Conservation (phyloP, 2,888 invertebrate species). For the Poecilobothrus nobilitatus region DNA sequence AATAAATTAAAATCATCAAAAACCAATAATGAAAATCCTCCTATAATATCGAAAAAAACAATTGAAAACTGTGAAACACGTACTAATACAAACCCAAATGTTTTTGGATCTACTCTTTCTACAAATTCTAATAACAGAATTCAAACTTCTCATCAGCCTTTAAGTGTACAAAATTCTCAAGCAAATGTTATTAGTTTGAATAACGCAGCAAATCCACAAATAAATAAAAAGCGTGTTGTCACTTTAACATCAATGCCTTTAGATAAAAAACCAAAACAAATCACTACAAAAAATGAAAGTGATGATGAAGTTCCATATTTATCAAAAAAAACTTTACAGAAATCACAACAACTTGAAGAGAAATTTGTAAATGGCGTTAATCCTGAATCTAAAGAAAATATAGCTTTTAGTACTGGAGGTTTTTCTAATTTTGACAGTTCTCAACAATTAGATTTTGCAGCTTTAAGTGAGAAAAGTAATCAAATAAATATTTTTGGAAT, state of each 20-base stretch:
- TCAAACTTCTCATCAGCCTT: not conserved
- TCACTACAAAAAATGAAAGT: conserved; percentile 22
- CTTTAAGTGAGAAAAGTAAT: conserved; percentile 25
- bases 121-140: conserved; percentile 12
- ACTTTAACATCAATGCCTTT: conserved; percentile 38
- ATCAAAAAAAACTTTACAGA: conserved; percentile 48
- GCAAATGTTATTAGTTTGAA: not conserved
- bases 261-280: conserved; percentile 25
- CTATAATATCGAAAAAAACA: not conserved
- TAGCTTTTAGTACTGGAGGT: conserved; percentile 26
- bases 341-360: conserved; percentile 33
- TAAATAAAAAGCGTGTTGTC: conserved; percentile 31
- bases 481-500: conserved; percentile 27
- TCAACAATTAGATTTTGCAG: conserved; percentile 30
- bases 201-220: conserved; percentile 11
- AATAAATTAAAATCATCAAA: not conserved
- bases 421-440: conserved; percentile 24
- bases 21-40: not conserved
- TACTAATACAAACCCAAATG: conserved; percentile 13
- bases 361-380: conserved; percentile 17
- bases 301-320: conserved; percentile 41
- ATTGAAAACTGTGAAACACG: not conserved
- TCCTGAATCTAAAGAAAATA: conserved; percentile 20
- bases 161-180: not conserved
- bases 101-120: conserved; percentile 15